These are phyloP conservation scores for Aselliscus stoliczkanus DNA, from an alignment of 2,797 vertebrate genomes.

Conservation along the genomic window DNA sequence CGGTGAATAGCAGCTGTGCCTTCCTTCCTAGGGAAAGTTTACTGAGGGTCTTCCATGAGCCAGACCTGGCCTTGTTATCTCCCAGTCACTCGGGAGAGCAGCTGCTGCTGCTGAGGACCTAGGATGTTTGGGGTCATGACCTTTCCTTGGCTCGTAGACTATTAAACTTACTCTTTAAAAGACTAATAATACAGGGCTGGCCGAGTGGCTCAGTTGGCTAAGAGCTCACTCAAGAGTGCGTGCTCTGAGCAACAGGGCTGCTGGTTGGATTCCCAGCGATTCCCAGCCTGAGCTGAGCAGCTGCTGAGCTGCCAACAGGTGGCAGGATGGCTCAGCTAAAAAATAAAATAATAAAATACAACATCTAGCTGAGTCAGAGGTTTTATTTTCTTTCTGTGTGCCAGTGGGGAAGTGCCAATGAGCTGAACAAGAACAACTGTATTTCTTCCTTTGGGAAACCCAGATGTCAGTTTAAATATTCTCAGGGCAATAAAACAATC, in stretches of 20 bases:
- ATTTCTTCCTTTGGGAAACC: not conserved
- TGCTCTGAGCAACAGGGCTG: no score
- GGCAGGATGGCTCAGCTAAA: no score
- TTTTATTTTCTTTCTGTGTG: not conserved
- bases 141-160: not conserved
- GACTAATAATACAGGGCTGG: not conserved
- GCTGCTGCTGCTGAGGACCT: not conserved
- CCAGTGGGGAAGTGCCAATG: not conserved
- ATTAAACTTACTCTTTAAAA: not conserved
- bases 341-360: no score
- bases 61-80: no score
- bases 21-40: fast-evolving
- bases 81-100: fast-evolving
- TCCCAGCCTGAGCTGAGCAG: no score
- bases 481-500: not conserved
- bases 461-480: not conserved
- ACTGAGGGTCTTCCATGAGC: not conserved
- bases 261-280: no score
- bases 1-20: fast-evolving
- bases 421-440: not conserved
- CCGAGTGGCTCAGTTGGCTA: no score
- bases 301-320: no score
- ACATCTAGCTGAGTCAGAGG: not conserved
- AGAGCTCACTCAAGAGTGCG: no score
- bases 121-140: fast-evolving